Percentiles rank a stretch among this genome's conserved stretches.
phyloP scores from a whole-genome alignment of 2,797 vertebrate genomes.

The Bovichtus diacanthus region DNA sequence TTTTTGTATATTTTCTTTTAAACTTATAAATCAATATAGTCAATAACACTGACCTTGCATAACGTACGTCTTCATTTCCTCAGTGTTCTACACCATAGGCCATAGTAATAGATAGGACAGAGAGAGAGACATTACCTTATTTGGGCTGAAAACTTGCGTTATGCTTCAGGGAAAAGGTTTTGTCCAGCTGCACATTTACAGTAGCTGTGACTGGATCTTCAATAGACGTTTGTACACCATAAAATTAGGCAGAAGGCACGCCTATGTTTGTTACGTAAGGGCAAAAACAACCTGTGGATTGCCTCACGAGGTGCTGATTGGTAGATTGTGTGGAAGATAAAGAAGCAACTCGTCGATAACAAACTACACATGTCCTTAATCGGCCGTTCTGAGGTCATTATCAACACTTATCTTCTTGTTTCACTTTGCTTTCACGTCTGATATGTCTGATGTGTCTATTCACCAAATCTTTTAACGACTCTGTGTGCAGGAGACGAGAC shows the following conservation, averaged over 20 bases:
- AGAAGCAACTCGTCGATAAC: constrained; percentile 2
- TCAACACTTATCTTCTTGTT: constrained; percentile 6
- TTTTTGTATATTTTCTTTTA: neutral
- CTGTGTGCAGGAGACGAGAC: constrained; percentile 89
- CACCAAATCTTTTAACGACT: neutral
- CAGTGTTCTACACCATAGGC: neutral
- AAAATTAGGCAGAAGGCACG: neutral
- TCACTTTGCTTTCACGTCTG: neutral
- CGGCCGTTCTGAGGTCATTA: constrained; percentile 2
- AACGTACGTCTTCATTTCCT: neutral
- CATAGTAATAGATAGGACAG: neutral
- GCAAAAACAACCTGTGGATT: constrained; percentile 1
- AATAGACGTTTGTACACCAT: neutral
- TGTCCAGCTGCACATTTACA: neutral
- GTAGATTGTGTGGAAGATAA: constrained; percentile 21
- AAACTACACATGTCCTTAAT: neutral
- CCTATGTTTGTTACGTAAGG: constrained; percentile 8
- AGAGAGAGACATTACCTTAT: neutral
- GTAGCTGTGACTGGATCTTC: no score
- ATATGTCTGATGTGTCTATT: neutral
- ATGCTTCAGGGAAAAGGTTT: neutral
- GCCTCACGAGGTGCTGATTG: neutral
- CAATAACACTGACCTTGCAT: neutral
- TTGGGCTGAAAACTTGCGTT: neutral
- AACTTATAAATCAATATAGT: neutral